These are phyloP conservation scores for Tachuris rubrigastra DNA, from an alignment of 2,113 vertebrate species.

Conservation along the genomic window DNA sequence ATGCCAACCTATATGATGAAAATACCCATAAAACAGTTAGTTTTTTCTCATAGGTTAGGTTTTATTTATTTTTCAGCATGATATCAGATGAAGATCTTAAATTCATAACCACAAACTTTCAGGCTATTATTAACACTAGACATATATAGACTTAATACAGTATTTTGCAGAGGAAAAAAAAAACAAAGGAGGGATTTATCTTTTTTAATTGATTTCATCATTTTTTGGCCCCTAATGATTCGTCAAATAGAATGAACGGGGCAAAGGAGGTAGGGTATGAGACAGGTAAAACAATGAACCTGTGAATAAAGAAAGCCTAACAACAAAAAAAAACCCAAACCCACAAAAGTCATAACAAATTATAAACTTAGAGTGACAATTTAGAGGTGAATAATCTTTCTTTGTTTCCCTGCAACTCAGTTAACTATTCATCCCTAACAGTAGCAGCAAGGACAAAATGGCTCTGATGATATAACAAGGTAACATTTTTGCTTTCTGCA, in stretches of 20 bases:
- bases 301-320: background rate
- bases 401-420: background rate
- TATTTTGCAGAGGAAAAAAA: background rate
- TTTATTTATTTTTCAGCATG: background rate
- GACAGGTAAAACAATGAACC: background rate
- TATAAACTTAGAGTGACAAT: background rate
- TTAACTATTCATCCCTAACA: background rate
- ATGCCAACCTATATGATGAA: constrained; percentile 87
- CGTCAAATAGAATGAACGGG: background rate
- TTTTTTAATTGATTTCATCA: background rate
- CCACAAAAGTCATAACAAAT: background rate
- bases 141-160: background rate
- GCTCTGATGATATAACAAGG: background rate
- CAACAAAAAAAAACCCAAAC: background rate
- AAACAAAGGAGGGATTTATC: background rate
- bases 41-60: background rate
- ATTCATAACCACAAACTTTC: background rate
- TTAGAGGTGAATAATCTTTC: background rate
- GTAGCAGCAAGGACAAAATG: background rate
- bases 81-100: background rate
- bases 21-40: background rate
- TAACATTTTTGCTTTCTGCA: background rate
- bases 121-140: background rate
- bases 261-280: background rate
- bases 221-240: background rate